Conservation (phyloP, 2,888 invertebrate species). For the Lypha dubia region DNA sequence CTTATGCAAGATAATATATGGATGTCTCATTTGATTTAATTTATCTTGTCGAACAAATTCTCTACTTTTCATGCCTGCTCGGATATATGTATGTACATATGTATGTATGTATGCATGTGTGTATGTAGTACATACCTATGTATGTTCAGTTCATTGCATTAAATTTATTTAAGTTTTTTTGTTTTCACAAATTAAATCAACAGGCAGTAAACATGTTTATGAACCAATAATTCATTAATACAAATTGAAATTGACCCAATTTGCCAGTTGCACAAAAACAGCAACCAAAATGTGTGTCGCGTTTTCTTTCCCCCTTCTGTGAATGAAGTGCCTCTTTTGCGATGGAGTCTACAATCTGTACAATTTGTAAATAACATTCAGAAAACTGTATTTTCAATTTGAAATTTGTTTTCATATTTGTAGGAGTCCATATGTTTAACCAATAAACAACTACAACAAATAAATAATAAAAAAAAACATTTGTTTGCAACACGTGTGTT, state of each 20-base stretch:
- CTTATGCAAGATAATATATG: too few relatives aligned
- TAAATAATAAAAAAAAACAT: slow-evolving; percentile 49
- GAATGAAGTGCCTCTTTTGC: slow-evolving; percentile 10
- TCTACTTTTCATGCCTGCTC: too few relatives aligned
- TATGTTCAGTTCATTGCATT: neutral
- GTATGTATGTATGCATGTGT: too few relatives aligned
- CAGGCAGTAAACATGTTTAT: slow-evolving; percentile 57
- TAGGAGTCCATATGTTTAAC: slow-evolving; percentile 59
- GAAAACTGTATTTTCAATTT: slow-evolving; percentile 34
- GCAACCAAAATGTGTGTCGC: slow-evolving; percentile 28
- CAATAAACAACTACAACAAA: slow-evolving; percentile 18
- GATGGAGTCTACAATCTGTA: slow-evolving; percentile 13
- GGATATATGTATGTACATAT: too few relatives aligned
- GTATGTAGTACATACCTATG: too few relatives aligned
- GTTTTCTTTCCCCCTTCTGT: slow-evolving; percentile 2
- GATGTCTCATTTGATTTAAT: too few relatives aligned
- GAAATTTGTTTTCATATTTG: slow-evolving; percentile 67
- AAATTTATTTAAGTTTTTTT: slow-evolving; percentile 9
- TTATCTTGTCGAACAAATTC: too few relatives aligned
- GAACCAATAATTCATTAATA: slow-evolving; percentile 71
- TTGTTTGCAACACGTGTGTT: slow-evolving; percentile 71
- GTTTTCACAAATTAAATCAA: slow-evolving; percentile 36
- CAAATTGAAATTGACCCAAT: slow-evolving; percentile 73
- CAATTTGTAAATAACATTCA: slow-evolving; percentile 46
- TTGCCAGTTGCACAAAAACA: slow-evolving; percentile 66